Conservation (phyloP, 2,888 invertebrate species). For the Automeris io region DNA sequence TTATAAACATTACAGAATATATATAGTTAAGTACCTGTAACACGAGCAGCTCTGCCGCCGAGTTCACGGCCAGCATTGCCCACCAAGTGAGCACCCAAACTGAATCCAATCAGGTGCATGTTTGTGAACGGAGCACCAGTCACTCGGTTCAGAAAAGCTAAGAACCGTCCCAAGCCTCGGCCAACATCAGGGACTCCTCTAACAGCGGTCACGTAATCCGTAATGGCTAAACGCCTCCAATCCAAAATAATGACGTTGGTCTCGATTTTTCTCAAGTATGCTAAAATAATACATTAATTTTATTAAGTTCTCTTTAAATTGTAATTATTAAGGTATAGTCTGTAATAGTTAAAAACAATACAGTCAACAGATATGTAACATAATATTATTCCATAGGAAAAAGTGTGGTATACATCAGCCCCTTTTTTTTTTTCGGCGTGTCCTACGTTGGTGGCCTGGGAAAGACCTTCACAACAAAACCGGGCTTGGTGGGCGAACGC, state of each 20-base stretch:
- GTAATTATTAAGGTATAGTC: too few relatives aligned
- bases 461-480: too few relatives aligned
- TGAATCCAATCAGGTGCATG: slow-evolving; percentile 66
- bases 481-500: too few relatives aligned
- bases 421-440: too few relatives aligned
- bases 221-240: slow-evolving; percentile 46
- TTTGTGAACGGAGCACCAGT: slow-evolving; percentile 36
- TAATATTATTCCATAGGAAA: too few relatives aligned
- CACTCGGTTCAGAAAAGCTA: slow-evolving; percentile 38
- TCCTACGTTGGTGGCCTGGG: too few relatives aligned
- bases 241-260: slow-evolving; percentile 57
- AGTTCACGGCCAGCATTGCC: slow-evolving; percentile 54
- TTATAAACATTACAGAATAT: slow-evolving; percentile 19
- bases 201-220: slow-evolving; percentile 44
- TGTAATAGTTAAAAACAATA: too few relatives aligned
- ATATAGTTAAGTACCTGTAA: slow-evolving; percentile 42
- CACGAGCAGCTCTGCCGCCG: slow-evolving; percentile 45
- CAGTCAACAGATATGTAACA: too few relatives aligned
- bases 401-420: too few relatives aligned
- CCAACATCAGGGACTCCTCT: slow-evolving; percentile 51
- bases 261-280: slow-evolving; percentile 37
- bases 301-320: not conserved
- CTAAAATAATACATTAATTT: slow-evolving; percentile 24
- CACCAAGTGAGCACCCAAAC: slow-evolving; percentile 66
- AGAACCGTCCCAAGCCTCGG: slow-evolving; percentile 52